Conservation (phyloP, 2,797 vertebrate species). For the Clamator glandarius region DNA sequence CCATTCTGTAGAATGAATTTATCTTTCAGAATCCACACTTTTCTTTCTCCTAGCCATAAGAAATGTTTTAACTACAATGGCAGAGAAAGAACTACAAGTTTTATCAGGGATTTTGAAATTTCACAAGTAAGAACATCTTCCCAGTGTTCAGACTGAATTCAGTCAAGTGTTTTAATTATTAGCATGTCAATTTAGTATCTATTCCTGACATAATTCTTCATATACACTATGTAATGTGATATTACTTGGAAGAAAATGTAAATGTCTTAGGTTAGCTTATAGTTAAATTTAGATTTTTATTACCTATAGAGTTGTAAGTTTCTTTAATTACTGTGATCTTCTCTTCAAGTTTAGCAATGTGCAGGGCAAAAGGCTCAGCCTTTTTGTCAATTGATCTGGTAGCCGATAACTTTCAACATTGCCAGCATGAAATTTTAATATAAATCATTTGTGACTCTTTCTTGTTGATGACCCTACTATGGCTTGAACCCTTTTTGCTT, state of each 20-base stretch:
- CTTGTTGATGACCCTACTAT: not conserved
- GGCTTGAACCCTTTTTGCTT: not conserved
- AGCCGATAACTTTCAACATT: not conserved
- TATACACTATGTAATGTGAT: not conserved
- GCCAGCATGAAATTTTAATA: not conserved
- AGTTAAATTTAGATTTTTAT: not conserved
- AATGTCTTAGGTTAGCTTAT: not conserved
- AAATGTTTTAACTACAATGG: not conserved
- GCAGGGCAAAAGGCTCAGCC: not conserved
- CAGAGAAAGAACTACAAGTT: not conserved
- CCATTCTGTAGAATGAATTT: not conserved
- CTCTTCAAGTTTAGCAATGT: not conserved
- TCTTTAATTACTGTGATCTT: not conserved
- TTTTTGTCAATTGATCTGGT: not conserved
- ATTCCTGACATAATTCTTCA: not conserved
- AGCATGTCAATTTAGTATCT: not conserved
- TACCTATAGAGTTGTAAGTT: not conserved
- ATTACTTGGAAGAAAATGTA: not conserved
- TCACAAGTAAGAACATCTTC: not conserved
- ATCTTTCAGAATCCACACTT: not conserved
- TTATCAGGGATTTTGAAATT: not conserved
- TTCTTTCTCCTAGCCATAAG: not conserved
- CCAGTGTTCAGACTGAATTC: not conserved
- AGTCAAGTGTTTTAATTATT: not conserved
- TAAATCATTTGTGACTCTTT: not conserved